phyloP scores from a whole-genome alignment of 2,888 invertebrate species.

The Metopia argyrocephala region DNA sequence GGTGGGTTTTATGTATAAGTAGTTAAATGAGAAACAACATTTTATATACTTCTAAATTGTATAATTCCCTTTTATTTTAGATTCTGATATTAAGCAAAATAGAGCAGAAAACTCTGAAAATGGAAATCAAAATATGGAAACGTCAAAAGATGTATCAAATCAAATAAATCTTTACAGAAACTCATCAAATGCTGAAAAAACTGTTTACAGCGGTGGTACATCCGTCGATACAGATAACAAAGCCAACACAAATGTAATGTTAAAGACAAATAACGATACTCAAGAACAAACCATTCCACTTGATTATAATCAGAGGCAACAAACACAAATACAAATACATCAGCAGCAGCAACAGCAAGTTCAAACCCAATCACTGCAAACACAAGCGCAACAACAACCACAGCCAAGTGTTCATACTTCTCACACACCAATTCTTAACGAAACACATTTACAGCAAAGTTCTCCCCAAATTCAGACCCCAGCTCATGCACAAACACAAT shows the following conservation, averaged over 20 bases:
- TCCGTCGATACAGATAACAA: conserved; percentile 41
- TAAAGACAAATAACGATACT: conserved; percentile 41
- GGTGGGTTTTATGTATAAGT: conserved; percentile 17
- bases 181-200: conserved; percentile 38
- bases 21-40: not conserved
- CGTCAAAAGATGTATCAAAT: conserved; percentile 40
- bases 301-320: conserved; percentile 31
- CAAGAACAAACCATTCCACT: conserved; percentile 28
- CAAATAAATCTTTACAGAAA: conserved; percentile 48
- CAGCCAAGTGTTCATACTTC: conserved; percentile 30
- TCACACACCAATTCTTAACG: conserved; percentile 47
- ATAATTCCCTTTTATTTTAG: conserved; percentile 16
- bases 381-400: conserved; percentile 25
- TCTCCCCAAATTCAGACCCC: conserved; percentile 26
- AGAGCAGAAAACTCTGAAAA: conserved; percentile 33
- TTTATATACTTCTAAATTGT: not conserved
- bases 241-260: conserved; percentile 31
- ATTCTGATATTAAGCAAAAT: conserved; percentile 29
- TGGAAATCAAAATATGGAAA: conserved; percentile 30
- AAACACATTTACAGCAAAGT: conserved; percentile 43
- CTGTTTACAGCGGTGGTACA: conserved; percentile 15
- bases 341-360: no score
- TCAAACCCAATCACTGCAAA: conserved; percentile 8
- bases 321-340: conserved; percentile 20
- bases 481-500: conserved; percentile 34